Evolutionary conservation across 2,888 invertebrate species (phyloP).

Genomic region (Pachycephus smyrnensis): DNA sequence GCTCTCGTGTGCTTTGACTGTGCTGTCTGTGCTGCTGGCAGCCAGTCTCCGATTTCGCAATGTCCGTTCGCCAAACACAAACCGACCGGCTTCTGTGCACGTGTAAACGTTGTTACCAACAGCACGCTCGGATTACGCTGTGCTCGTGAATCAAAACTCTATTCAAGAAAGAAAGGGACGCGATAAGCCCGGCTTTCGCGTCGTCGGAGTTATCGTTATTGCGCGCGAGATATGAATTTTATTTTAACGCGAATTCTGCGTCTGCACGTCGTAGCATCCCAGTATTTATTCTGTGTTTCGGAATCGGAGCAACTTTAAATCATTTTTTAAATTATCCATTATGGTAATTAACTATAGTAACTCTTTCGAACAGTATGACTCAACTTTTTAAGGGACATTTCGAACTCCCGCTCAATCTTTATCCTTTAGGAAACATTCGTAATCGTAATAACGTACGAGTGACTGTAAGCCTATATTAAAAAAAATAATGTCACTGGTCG

Average conservation of each 20-base stretch:
- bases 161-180: conserved; percentile 33
- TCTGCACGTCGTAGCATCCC: too few species aligned
- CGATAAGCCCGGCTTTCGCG: conserved; percentile 34
- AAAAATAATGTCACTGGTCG: neutral
- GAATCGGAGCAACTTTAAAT: too few species aligned
- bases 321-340: too few species aligned
- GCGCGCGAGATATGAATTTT: conserved; percentile 53
- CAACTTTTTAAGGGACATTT: too few species aligned
- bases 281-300: too few species aligned
- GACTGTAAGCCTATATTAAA: neutral
- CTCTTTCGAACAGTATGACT: too few species aligned
- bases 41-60: conserved; percentile 58
- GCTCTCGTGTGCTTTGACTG: conserved; percentile 43
- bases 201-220: conserved; percentile 46
- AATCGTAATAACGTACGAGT: too few species aligned
- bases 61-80: conserved; percentile 25
- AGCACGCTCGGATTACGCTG: conserved; percentile 43
- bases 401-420: too few species aligned
- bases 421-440: too few species aligned
- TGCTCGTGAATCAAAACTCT: conserved; percentile 52
- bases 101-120: conserved; percentile 30
- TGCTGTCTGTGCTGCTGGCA: too few species aligned
- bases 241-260: conserved; percentile 42
- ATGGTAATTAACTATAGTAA: fast-evolving
- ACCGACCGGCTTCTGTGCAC: conserved; percentile 16